Conservation (phyloP, 2,797 vertebrate genomes). For the Alauda arvensis region DNA sequence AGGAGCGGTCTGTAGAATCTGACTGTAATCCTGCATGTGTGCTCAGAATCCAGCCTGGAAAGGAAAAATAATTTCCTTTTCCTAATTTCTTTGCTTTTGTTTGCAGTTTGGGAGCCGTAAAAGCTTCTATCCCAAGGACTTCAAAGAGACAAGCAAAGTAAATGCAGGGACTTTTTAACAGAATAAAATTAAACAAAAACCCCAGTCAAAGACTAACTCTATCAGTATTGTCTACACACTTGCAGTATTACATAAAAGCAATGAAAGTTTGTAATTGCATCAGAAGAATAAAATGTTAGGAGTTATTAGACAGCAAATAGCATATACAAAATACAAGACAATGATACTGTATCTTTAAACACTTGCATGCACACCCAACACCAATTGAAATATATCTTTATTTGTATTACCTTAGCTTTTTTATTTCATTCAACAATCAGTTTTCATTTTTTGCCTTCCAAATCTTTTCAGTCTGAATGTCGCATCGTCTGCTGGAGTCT, state of each 20-base stretch:
- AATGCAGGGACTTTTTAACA: constrained; percentile 65
- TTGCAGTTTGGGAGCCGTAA: constrained; percentile 63
- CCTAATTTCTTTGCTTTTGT: constrained; percentile 48
- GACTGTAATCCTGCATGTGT: constrained; percentile 74
- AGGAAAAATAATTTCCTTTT: constrained; percentile 65
- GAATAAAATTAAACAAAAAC: constrained; percentile 58
- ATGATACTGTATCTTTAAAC: constrained; percentile 77
- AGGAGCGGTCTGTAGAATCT: constrained; percentile 71
- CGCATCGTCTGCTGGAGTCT: constrained; percentile 83
- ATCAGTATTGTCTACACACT: constrained; percentile 68
- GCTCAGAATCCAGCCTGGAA: constrained; percentile 74
- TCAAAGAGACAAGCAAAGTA: constrained; percentile 58
- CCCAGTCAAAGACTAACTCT: constrained; percentile 56
- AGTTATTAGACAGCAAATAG: constrained; percentile 71
- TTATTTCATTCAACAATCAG: constrained; percentile 85
- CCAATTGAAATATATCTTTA: constrained; percentile 77
- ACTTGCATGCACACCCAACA: constrained; percentile 79
- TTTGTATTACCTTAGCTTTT: constrained; percentile 82
- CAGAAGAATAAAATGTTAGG: constrained; percentile 69
- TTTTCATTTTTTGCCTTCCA: constrained; percentile 86
- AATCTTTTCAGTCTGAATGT: constrained; percentile 81
- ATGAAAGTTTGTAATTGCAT: constrained; percentile 73
- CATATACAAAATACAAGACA: constrained; percentile 73
- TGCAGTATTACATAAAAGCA: constrained; percentile 71
- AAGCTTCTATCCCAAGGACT: constrained; percentile 51